Evolutionary conservation across 2,113 vertebrate species (phyloP).

Genomic region (Etheostoma cragini): DNA sequence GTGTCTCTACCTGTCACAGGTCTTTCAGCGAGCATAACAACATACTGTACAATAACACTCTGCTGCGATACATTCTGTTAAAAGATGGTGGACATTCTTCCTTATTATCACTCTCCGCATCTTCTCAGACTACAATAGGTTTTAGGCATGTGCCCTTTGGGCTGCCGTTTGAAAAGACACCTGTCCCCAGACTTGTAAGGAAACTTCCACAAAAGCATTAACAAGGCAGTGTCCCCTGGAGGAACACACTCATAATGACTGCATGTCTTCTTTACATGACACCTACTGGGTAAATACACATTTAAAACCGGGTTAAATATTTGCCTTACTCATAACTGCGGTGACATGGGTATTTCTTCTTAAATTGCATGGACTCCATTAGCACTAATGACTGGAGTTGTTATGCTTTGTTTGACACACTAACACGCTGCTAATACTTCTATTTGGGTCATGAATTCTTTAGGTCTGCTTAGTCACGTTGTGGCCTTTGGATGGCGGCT

Average conservation of each 20-base stretch:
- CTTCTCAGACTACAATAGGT: constrained; percentile 7
- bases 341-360: not conserved
- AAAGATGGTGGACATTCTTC: constrained; percentile 8
- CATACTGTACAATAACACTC: constrained; percentile 29
- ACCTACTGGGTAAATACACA: constrained; percentile 2
- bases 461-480: not conserved
- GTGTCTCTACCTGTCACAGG: constrained; percentile 35
- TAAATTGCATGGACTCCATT: not conserved
- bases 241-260: constrained; percentile 32
- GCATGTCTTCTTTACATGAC: constrained; percentile 19
- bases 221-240: constrained; percentile 16
- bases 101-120: constrained; percentile 14
- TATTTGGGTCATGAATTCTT: constrained; percentile 48
- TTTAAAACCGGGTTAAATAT: not conserved
- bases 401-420: constrained; percentile 8
- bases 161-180: constrained; percentile 51
- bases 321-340: not conserved
- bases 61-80: constrained; percentile 7
- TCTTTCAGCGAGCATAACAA: constrained; percentile 47
- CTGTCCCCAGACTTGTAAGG: constrained; percentile 52
- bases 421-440: constrained; percentile 14
- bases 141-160: constrained; percentile 35
- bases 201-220: constrained; percentile 35
- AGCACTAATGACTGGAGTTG: not conserved
- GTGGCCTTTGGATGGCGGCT: not conserved